Conservation (phyloP, 2,113 vertebrate genomes). For the Papio anubis region DNA sequence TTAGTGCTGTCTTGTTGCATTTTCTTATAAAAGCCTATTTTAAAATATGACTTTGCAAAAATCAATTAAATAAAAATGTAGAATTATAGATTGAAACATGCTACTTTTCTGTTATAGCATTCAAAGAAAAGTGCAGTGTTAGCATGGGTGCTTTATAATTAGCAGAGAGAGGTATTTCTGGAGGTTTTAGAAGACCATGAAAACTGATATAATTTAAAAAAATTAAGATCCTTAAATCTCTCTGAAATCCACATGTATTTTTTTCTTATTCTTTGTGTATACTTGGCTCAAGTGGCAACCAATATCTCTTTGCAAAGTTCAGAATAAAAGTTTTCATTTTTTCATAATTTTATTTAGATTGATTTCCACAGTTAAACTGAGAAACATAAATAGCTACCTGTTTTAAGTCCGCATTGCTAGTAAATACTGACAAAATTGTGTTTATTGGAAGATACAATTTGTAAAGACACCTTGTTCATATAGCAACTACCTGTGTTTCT, state of each 20-base stretch:
- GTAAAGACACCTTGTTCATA: background rate
- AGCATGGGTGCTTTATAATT: background rate
- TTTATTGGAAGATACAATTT: background rate
- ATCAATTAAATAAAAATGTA: background rate
- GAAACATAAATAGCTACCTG: slow-evolving; percentile 46
- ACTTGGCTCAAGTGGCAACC: background rate
- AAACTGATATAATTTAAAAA: slow-evolving; percentile 30
- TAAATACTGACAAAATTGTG: slow-evolving; percentile 17
- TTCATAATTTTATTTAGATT: background rate
- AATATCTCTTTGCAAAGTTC: slow-evolving; percentile 31
- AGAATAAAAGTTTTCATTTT: slow-evolving; percentile 8
- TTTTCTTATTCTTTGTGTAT: slow-evolving; percentile 5
- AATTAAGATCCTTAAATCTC: background rate
- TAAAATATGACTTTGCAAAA: slow-evolving; percentile 42
- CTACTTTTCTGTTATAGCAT: background rate
- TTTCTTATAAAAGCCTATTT: slow-evolving; percentile 45
- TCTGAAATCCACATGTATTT: background rate
- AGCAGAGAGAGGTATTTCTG: slow-evolving; percentile 20
- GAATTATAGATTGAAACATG: slow-evolving; percentile 25
- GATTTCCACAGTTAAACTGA: slow-evolving; percentile 13
- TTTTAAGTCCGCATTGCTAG: background rate
- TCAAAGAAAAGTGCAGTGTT: slow-evolving; percentile 28
- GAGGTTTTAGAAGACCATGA: slow-evolving; percentile 25
- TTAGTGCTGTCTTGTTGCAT: background rate
- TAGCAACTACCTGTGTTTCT: background rate